Conservation (phyloP, 2,113 vertebrate genomes). For the Heliornis fulica region DNA sequence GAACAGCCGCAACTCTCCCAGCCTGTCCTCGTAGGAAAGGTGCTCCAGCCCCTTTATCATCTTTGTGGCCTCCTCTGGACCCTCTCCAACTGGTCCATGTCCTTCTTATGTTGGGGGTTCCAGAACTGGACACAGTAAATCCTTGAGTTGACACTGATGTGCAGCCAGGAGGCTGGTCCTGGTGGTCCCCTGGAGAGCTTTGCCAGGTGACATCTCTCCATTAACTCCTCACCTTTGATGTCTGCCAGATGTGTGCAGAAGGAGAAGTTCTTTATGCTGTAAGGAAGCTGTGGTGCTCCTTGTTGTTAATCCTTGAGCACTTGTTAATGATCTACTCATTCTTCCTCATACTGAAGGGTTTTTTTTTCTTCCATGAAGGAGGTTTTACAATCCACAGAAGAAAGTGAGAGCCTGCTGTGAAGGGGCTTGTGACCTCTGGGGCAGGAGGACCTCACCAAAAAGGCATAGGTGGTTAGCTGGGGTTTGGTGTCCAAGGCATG, state of each 20-base stretch:
- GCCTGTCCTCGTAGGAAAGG: no score
- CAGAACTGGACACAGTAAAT: no score
- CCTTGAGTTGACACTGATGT: no score
- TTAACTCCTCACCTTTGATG: not conserved
- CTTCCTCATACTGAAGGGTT: not conserved
- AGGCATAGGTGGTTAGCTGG: not conserved
- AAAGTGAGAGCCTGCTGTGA: not conserved
- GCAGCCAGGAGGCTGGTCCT: not conserved
- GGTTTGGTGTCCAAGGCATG: accelerated
- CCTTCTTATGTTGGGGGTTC: no score
- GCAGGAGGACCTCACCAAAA: not conserved
- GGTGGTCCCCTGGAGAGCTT: not conserved
- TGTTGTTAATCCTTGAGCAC: not conserved
- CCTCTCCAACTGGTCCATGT: no score
- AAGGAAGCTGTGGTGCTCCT: not conserved
- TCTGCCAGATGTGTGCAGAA: not conserved
- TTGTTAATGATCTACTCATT: constrained; percentile 45
- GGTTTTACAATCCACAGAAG: not conserved
- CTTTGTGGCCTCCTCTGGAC: no score
- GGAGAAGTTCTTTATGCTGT: not conserved
- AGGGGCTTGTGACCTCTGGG: not conserved
- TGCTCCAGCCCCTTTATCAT: no score
- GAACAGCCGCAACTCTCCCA: no score
- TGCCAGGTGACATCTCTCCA: not conserved
- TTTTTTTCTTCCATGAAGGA: not conserved